A percentile compares a stretch with the other conserved stretches of the same genome.
These are phyloP conservation scores for Blastobasis adustella DNA, from an alignment of 2,888 invertebrate genomes.

Conservation along the genomic window DNA sequence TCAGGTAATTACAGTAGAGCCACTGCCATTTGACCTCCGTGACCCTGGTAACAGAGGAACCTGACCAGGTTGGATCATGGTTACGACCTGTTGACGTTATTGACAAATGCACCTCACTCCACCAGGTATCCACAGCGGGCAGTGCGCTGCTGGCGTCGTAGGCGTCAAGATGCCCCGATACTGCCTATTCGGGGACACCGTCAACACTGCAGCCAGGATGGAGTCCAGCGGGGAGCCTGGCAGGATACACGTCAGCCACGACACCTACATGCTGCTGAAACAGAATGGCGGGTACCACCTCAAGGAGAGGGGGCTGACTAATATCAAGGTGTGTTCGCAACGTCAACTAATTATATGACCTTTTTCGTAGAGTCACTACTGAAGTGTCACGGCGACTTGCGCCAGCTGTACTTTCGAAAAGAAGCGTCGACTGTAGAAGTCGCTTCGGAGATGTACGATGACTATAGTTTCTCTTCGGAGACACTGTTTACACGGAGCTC, in stretches of 20 bases:
- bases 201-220: conserved; percentile 88
- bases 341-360: too few species aligned
- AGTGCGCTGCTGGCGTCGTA: conserved; percentile 88
- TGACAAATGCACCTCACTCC: too few species aligned
- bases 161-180: conserved; percentile 89
- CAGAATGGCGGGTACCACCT: conserved; percentile 82
- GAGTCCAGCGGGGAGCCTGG: conserved; percentile 85
- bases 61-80: too few species aligned
- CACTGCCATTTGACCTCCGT: too few species aligned
- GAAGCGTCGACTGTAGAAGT: too few species aligned
- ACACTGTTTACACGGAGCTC: background rate
- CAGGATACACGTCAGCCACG: conserved; percentile 84
- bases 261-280: conserved; percentile 79
- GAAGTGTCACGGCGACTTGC: too few species aligned
- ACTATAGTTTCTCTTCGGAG: background rate
- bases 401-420: too few species aligned
- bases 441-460: background rate
- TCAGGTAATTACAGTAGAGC: too few species aligned
- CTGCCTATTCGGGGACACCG: conserved; percentile 89
- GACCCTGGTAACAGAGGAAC: too few species aligned
- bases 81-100: too few species aligned
- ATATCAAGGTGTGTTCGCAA: conserved; percentile 78
- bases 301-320: conserved; percentile 82
- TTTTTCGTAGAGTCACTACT: too few species aligned
- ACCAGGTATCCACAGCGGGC: conserved; percentile 72